phyloP scores from a whole-genome alignment of 1,140 invertebrate species.

The Sarcophaga peregrina region DNA sequence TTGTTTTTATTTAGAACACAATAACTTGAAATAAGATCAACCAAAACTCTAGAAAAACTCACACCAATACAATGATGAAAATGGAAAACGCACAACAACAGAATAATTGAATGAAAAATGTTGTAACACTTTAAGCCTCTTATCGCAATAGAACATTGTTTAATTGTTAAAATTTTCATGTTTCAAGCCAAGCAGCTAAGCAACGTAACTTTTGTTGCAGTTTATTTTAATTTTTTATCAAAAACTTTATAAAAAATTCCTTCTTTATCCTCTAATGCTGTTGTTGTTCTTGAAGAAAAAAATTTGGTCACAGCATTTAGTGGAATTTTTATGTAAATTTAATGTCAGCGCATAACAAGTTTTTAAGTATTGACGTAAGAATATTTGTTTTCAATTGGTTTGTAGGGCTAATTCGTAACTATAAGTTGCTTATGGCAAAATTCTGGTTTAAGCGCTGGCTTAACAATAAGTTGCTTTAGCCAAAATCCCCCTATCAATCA shows the following conservation, averaged over 20 bases:
- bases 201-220: background rate
- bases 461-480: no score
- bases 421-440: no score
- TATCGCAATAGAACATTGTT: slow-evolving; percentile 4
- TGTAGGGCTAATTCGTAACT: no score
- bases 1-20: background rate
- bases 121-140: slow-evolving; percentile 10
- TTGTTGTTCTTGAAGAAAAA: no score
- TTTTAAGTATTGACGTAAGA: no score
- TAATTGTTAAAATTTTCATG: slow-evolving; percentile 6
- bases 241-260: background rate
- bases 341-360: no score
- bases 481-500: no score
- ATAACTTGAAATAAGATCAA: background rate
- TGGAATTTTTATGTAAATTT: no score
- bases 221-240: slow-evolving; percentile 6
- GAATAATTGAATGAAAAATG: slow-evolving; percentile 15
- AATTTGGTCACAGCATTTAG: no score
- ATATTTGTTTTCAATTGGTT: no score
- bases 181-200: background rate
- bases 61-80: background rate
- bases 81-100: background rate
- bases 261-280: no score
- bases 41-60: background rate
- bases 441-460: no score